phyloP scores from a whole-genome alignment of 2,797 vertebrate species.

The Novumbra hubbsi region DNA sequence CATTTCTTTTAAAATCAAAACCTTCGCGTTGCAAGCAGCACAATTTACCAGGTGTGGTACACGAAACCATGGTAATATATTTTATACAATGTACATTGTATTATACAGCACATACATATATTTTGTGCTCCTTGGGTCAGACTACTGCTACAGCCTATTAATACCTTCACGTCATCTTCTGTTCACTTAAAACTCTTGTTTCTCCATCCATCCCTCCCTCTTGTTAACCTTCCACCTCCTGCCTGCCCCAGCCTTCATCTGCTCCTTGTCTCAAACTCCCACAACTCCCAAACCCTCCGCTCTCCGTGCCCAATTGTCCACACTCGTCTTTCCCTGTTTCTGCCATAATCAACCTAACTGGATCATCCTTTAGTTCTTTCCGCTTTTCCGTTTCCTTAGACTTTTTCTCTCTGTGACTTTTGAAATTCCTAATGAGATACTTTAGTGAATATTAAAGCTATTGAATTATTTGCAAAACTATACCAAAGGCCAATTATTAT shows the following conservation, averaged over 20 bases:
- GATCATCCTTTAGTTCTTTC: conserved; percentile 4
- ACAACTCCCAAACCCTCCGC: conserved; percentile 2
- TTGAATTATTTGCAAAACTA: no score
- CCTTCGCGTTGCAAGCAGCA: no score
- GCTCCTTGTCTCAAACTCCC: background rate
- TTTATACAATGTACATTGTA: no score
- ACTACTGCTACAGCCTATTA: background rate
- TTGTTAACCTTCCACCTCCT: conserved; percentile 8
- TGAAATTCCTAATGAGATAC: no score
- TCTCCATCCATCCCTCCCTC: background rate
- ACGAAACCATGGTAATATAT: no score
- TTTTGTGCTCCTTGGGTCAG: background rate
- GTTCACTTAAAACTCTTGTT: background rate
- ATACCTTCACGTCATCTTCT: conserved; percentile 7
- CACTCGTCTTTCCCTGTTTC: background rate
- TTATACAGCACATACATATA: no score
- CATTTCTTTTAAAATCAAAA: no score
- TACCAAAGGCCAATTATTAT: no score
- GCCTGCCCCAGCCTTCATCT: background rate
- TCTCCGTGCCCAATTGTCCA: background rate
- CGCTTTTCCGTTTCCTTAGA: conserved; percentile 6
- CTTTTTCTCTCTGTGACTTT: conserved; percentile 18
- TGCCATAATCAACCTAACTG: conserved; percentile 4
- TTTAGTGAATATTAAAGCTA: no score
- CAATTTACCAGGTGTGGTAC: no score